These are phyloP conservation scores for Sinonovacula constricta DNA, from an alignment of 1,140 invertebrate genomes.

Conservation along the genomic window DNA sequence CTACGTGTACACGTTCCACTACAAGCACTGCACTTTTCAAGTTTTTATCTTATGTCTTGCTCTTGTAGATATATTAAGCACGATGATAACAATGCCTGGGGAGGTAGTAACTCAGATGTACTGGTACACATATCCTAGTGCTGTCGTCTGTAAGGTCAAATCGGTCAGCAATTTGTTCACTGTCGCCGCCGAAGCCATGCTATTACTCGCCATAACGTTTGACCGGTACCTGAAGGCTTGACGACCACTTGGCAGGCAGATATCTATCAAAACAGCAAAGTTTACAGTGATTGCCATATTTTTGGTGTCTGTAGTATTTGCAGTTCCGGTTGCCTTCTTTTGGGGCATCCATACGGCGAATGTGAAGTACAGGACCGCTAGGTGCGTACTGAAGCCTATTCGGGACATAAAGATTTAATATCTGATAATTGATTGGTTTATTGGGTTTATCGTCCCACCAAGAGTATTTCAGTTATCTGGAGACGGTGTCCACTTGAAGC, in stretches of 20 bases:
- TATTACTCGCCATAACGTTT: conserved; percentile 56
- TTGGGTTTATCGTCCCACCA: no score
- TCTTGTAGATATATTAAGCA: conserved; percentile 59
- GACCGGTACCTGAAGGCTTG: conserved; percentile 63
- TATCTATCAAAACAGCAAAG: conserved; percentile 15
- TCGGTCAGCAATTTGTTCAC: conserved; percentile 59
- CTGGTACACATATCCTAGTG: conserved; percentile 61
- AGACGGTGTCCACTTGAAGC: no score
- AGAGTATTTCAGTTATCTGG: no score
- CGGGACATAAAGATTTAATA: no score
- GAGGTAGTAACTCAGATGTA: conserved; percentile 61
- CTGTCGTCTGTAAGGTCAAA: conserved; percentile 54
- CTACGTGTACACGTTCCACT: conserved; percentile 52
- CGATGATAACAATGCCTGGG: conserved; percentile 58
- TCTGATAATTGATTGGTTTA: no score
- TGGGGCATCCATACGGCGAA: conserved; percentile 24
- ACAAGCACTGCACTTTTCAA: conserved; percentile 48
- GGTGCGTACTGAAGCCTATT: no score
- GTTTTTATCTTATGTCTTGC: conserved; percentile 60
- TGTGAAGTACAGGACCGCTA: not conserved
- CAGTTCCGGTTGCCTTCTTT: conserved; percentile 5
- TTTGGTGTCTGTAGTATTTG: conserved; percentile 1
- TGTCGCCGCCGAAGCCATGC: conserved; percentile 54
- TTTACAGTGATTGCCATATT: conserved; percentile 1
- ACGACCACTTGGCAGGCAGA: conserved; percentile 52